phyloP scores from a whole-genome alignment of 2,797 vertebrate genomes.

The Numenius phaeopus region DNA sequence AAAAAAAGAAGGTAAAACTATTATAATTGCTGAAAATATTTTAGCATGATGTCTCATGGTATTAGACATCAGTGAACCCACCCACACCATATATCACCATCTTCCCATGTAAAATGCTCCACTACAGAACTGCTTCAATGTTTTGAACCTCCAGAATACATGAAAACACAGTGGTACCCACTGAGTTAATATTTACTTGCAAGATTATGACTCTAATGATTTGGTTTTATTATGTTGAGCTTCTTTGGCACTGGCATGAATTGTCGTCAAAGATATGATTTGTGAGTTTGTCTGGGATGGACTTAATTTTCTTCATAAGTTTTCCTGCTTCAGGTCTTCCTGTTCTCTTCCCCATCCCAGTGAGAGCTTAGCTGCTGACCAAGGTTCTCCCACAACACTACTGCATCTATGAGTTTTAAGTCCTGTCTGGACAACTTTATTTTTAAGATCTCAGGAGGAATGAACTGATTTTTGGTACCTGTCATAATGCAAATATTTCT shows the following conservation, averaged over 20 bases:
- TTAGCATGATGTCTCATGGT: background rate
- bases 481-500: background rate
- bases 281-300: background rate
- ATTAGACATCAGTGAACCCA: background rate
- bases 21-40: background rate
- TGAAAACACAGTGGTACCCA: background rate
- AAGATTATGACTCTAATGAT: background rate
- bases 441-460: background rate
- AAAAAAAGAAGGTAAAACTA: background rate
- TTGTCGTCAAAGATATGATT: background rate
- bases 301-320: background rate
- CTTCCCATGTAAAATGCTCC: background rate
- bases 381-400: background rate
- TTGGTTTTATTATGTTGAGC: background rate
- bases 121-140: background rate
- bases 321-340: background rate
- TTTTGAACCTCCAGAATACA: background rate
- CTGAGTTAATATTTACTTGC: background rate
- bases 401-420: background rate
- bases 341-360: fast-evolving
- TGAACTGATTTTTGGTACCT: background rate
- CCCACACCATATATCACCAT: background rate
- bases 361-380: background rate
- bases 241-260: background rate
- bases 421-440: background rate